Conservation (phyloP, 2,888 invertebrate species). For the Mylabris sibirica region DNA sequence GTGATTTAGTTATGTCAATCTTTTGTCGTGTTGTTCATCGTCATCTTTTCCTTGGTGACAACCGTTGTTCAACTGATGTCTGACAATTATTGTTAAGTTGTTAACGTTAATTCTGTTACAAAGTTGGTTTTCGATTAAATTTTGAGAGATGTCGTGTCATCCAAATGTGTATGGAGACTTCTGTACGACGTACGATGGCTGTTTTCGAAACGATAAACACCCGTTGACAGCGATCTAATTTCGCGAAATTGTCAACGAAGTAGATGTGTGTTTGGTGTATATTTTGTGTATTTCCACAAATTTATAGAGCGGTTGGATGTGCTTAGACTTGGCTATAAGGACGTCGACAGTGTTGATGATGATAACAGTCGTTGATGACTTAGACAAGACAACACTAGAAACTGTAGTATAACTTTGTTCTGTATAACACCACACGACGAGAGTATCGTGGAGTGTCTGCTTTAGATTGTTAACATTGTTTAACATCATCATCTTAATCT, state of each 20-base stretch:
- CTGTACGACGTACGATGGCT: not conserved
- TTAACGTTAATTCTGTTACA: not conserved
- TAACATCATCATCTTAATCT: conserved; percentile 11
- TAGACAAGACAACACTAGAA: conserved; percentile 8
- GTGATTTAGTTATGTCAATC: not conserved
- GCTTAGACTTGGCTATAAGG: not conserved
- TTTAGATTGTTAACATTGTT: not conserved
- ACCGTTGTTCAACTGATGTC: not conserved
- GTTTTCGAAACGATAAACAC: not conserved
- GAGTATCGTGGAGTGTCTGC: not conserved
- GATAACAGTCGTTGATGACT: conserved; percentile 1
- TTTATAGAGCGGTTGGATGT: not conserved
- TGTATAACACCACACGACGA: not conserved
- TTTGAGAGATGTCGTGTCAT: not conserved
- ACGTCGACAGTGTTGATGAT: not conserved
- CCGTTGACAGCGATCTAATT: conserved; percentile 9
- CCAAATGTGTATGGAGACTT: not conserved
- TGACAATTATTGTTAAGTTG: not conserved
- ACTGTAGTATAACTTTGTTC: not conserved
- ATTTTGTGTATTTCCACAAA: not conserved
- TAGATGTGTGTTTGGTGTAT: not conserved
- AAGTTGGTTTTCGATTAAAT: not conserved
- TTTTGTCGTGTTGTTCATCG: not conserved
- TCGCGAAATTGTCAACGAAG: conserved; percentile 1
- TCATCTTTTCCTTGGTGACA: not conserved